Evolutionary conservation across 2,113 vertebrate species (phyloP).

Genomic region (Pogonocichla stellata): DNA sequence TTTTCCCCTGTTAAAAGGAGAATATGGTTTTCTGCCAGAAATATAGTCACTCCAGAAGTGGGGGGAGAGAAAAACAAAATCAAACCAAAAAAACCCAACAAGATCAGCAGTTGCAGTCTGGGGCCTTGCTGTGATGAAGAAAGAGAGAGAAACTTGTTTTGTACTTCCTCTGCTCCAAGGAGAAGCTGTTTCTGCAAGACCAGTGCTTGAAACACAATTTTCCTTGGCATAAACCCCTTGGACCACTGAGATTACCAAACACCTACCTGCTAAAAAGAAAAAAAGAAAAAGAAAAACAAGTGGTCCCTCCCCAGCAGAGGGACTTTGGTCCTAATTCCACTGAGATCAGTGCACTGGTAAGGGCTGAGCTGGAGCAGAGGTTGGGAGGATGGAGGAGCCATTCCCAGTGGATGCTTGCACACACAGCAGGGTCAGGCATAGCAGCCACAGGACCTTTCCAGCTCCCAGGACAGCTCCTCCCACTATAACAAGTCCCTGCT

Average conservation of each 20-base stretch:
- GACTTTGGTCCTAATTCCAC: fast-evolving
- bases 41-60: background rate
- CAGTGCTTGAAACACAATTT: background rate
- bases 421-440: background rate
- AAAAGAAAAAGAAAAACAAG: no score
- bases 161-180: background rate
- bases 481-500: background rate
- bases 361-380: background rate
- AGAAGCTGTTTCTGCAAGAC: background rate
- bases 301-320: background rate
- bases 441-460: background rate
- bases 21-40: background rate
- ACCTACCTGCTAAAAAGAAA: background rate
- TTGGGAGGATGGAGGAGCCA: fast-evolving
- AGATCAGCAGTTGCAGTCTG: background rate
- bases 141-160: background rate
- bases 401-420: background rate
- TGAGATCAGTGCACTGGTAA: fast-evolving
- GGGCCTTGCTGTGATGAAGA: background rate
- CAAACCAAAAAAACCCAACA: background rate
- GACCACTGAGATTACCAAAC: background rate
- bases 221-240: background rate
- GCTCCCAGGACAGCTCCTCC: background rate
- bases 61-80: background rate
- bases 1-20: background rate